Evolutionary conservation across 2,797 vertebrate species (phyloP).

Genomic region (Characodon lateralis): DNA sequence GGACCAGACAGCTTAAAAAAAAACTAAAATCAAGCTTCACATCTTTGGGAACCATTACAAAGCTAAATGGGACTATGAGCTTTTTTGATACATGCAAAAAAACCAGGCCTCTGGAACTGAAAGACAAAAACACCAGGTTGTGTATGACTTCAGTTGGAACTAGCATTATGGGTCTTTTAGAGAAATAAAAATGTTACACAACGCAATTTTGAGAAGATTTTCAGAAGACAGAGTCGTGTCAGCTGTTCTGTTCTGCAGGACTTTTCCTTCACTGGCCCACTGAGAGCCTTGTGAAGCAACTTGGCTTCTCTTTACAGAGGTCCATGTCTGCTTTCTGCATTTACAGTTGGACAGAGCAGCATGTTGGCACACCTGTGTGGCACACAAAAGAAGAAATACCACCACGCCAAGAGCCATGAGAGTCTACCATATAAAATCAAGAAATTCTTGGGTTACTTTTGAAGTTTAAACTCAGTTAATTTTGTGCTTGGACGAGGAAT

Average conservation of each 20-base stretch:
- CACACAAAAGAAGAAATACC: slow-evolving; percentile 38
- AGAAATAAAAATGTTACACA: background rate
- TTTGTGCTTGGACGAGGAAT: slow-evolving; percentile 32
- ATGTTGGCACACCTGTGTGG: slow-evolving; percentile 49
- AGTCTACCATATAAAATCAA: slow-evolving; percentile 25
- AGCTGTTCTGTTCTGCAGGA: slow-evolving; percentile 43
- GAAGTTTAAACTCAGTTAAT: slow-evolving; percentile 42
- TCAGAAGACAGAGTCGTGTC: background rate
- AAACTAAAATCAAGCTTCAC: too few relatives aligned
- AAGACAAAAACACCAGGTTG: slow-evolving; percentile 9
- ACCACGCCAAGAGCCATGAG: slow-evolving; percentile 44
- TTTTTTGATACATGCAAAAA: background rate
- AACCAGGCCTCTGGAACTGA: slow-evolving; percentile 9
- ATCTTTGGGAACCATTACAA: too few relatives aligned
- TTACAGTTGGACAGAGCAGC: slow-evolving; percentile 44
- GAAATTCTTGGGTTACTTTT: slow-evolving; percentile 27
- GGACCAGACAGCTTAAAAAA: too few relatives aligned
- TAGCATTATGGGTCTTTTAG: background rate
- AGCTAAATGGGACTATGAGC: background rate
- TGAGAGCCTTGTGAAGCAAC: slow-evolving; percentile 45
- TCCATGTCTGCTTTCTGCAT: slow-evolving; percentile 42
- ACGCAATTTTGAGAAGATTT: background rate
- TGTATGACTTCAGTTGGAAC: background rate
- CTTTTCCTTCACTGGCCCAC: slow-evolving; percentile 44
- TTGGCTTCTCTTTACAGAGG: slow-evolving; percentile 35